Evolutionary conservation across 1,140 invertebrate genomes (phyloP), one percentile per base, ranked within the genome.

Genomic region (Pseudobourletiella spinata): DNA sequence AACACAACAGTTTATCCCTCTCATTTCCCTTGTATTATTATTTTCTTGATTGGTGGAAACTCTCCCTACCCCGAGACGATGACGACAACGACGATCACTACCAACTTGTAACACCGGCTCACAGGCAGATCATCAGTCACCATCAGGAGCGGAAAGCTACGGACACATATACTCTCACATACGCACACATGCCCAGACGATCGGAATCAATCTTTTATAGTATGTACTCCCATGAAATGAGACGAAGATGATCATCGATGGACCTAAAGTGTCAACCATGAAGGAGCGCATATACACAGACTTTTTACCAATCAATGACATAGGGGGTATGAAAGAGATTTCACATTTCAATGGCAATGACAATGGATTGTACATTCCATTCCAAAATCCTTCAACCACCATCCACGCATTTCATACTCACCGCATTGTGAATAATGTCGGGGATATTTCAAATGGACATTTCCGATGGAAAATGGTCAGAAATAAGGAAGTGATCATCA

Each of bases 281-380:
- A 3, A 39, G 32, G 8, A 39, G n/a, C 8, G 32, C 32, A 39
- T 39, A 39, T n/a, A 39, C 8, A 39, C 32, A 39, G n/a, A 8
- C n/a, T 39, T 39, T 26, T 51, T 51, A 51, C 28, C 48, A 51
- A 51, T 51, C 48, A 51, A 51, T 51, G 48, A 26, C 25, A 22
- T 26, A 51, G 22, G 28, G 44, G 32, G 32, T 39, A n/a, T n/a
- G n/a, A n/a, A n/a, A 11, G 32, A 39, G 32, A 39, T 39, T 39
- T 39, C n/a, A 11, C 8, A 39, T 8, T 39, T 39, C 32, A 39
- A 39, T 39, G 8, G 32, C n/a, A 39, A 39, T 39, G 32, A 39
- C 32, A 39, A n/a, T 39, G 32, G n/a, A n/a, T n/a, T n/a, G 8
- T n/a, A 39, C 32, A 39, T 39, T 39, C 32, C 32, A 39, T 39